A percentile compares a stretch with the other conserved stretches of the same genome.
These are phyloP conservation scores for Mayetiola destructor DNA, from an alignment of 2,888 invertebrate genomes.

Conservation along the genomic window DNA sequence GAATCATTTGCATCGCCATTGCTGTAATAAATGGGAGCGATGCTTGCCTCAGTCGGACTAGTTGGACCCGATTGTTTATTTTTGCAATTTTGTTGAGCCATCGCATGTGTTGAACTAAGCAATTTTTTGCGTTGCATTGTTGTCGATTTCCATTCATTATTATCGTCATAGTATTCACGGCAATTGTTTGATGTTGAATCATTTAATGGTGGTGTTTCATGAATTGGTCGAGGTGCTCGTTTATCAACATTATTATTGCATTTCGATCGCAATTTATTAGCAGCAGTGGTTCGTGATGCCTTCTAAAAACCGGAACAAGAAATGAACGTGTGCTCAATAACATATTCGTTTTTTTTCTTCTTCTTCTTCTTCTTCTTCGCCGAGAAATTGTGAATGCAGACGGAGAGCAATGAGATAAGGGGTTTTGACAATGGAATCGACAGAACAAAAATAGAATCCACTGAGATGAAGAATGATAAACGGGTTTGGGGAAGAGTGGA, in stretches of 20 bases:
- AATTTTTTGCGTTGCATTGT: not conserved
- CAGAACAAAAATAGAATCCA: too few relatives aligned
- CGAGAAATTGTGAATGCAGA: too few relatives aligned
- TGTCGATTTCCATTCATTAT: not conserved
- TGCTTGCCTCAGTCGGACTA: constrained; percentile 20
- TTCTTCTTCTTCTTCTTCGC: too few relatives aligned
- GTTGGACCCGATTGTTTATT: constrained; percentile 17
- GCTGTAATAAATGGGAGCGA: constrained; percentile 20
- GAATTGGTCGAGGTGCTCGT: not conserved
- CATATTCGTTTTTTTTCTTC: too few relatives aligned
- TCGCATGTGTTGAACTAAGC: constrained; percentile 3
- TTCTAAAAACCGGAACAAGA: too few relatives aligned
- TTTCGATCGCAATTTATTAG: not conserved
- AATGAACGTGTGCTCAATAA: too few relatives aligned
- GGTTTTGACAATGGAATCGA: too few relatives aligned
- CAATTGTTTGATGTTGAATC: constrained; percentile 22
- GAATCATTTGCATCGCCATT: constrained; percentile 14
- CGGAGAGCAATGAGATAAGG: too few relatives aligned
- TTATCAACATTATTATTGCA: not conserved
- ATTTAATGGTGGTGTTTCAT: not conserved
- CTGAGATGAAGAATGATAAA: too few relatives aligned
- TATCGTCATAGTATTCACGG: constrained; percentile 22
- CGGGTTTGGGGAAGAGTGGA: too few relatives aligned
- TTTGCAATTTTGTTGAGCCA: constrained; percentile 12
- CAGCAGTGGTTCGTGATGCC: not conserved